Evolutionary conservation across 2,113 vertebrate species (phyloP), one percentile per base, ranked within the genome.

Genomic region (Gadus macrocephalus): DNA sequence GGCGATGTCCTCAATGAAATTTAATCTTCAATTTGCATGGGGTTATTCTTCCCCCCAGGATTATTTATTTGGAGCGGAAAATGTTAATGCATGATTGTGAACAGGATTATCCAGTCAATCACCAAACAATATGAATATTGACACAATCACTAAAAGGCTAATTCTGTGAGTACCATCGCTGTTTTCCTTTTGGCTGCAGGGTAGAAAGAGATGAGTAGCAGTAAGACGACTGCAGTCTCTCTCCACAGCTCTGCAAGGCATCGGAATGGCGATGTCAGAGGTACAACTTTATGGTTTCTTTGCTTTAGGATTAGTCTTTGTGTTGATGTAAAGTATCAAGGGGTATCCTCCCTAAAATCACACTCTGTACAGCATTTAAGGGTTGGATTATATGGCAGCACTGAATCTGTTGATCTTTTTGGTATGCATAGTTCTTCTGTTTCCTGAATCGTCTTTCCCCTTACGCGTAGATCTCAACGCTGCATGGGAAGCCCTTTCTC

Each of bases 131-230:
- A 49, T 49, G 4, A 58, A 58, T 58, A 58, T 58, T n/a, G 55
- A 58, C 17, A 17, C 55, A 58, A 58, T 17, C 42, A 7, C 42
- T 9, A 14, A 12, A 9, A 7, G 6, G 42, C 42, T 49, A 49
- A 49, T 7, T 49, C 7, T 49, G 42, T 49, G 42, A 49, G 55
- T 69, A 64, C 9, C 62, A 12, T 15, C 1, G 63, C 15, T 53
- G 15, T 76, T 15, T 56, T 65, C 9, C 53, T 56, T 1, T 67
- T 70, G 15, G 11, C 55, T 77, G 9, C 76, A 94, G 94, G 88
- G 94, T 86, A 92, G 83, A 83, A 85, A 90, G 93, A 56, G 1
- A 96, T 97, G 96, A 94, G 90, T 93, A 93, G 89, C 85, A 92
- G 82, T 83, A 93, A 87, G 73, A 86, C 84, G 82, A 90, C 89